Conservation (phyloP, 2,113 vertebrate species). For the Raja brachyura region DNA sequence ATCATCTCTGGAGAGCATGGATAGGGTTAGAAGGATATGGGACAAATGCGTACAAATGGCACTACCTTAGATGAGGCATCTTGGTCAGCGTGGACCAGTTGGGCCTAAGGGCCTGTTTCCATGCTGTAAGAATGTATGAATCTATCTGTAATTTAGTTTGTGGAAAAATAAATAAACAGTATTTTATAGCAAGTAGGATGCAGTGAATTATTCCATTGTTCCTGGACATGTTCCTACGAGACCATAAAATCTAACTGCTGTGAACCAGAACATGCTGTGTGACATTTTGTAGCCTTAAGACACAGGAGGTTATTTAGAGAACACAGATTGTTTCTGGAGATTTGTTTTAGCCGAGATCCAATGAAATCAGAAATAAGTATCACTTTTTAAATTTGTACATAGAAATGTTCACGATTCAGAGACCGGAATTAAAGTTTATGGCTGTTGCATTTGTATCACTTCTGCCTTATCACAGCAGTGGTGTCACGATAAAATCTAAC, state of each 20-base stretch:
- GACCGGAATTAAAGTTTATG: not conserved
- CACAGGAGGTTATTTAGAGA: not conserved
- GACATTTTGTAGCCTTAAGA: not conserved
- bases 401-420: not conserved
- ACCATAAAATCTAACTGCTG: not conserved
- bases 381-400: not conserved
- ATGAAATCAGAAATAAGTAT: not conserved
- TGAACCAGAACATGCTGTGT: not conserved
- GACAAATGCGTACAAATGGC: no score
- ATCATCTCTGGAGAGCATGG: no score
- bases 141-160: not conserved
- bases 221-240: not conserved
- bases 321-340: not conserved
- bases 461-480: no score
- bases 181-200: not conserved
- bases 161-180: not conserved
- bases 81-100: no score
- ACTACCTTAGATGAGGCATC: no score
- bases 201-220: not conserved
- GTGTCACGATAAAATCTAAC: no score
- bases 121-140: no score
- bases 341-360: not conserved
- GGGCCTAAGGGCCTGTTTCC: no score
- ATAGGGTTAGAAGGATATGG: no score
- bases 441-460: no score